Percentiles rank a stretch among this genome's conserved stretches.
phyloP scores from a whole-genome alignment of 1,140 invertebrate genomes.

The Drosophila grimshawi region DNA sequence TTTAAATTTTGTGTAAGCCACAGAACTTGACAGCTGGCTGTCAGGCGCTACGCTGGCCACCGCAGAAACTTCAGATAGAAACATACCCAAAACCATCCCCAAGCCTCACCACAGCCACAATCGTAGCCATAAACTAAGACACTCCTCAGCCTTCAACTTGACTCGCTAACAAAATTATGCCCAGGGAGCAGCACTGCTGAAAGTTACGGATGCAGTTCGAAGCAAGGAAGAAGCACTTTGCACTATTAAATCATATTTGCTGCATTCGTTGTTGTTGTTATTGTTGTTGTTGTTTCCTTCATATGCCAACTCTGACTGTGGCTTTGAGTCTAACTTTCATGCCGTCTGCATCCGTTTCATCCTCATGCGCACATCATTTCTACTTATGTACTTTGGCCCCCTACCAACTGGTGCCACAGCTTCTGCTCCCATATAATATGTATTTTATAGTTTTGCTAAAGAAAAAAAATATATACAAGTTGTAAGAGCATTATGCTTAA shows the following conservation, averaged over 20 bases:
- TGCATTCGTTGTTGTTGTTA: conserved; percentile 29
- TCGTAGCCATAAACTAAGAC: background rate
- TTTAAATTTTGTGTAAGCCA: conserved; percentile 63
- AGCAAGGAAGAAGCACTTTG: conserved; percentile 34
- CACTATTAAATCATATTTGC: conserved; percentile 69
- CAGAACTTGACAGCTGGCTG: conserved; percentile 59
- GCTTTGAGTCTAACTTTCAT: conserved; percentile 53
- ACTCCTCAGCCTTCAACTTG: background rate
- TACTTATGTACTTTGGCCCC: conserved; percentile 59
- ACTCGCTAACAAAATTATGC: conserved; percentile 62
- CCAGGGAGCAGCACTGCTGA: conserved; percentile 21
- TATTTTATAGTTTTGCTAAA: conserved; percentile 66
- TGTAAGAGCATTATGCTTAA: conserved; percentile 70
- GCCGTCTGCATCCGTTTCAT: conserved; percentile 59
- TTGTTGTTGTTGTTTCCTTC: conserved; percentile 23
- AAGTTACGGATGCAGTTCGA: conserved; percentile 34
- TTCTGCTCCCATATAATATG: conserved; percentile 51
- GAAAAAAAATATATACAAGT: conserved; percentile 40
- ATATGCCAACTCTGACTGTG: conserved; percentile 30
- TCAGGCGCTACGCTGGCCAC: conserved; percentile 53
- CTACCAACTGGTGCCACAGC: background rate
- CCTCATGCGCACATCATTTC: conserved; percentile 65
- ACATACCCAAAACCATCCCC: background rate
- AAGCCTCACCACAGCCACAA: conserved; percentile 1
- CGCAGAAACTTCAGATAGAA: conserved; percentile 47